Conservation (phyloP, 2,113 vertebrate species). For the Pongo pygmaeus region DNA sequence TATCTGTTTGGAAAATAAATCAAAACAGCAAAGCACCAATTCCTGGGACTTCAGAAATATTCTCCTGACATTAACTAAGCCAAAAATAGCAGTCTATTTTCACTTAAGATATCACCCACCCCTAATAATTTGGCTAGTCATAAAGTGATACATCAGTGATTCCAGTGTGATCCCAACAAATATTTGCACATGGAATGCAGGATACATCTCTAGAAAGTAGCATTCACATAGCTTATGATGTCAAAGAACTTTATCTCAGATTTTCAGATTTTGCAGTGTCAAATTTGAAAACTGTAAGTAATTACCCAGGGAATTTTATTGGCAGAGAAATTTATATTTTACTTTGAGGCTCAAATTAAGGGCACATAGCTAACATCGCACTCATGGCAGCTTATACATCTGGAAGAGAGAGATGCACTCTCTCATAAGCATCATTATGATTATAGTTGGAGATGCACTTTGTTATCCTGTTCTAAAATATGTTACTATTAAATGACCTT, state of each 20-base stretch:
- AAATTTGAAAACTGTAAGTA: not conserved
- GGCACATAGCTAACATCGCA: not conserved
- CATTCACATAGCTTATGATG: not conserved
- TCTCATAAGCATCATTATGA: not conserved
- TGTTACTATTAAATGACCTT: not conserved
- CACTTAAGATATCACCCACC: not conserved
- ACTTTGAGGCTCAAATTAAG: not conserved
- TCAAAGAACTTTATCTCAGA: not conserved
- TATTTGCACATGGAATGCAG: not conserved
- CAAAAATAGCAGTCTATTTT: not conserved
- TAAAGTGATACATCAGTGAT: not conserved
- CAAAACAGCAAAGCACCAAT: not conserved
- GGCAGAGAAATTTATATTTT: not conserved
- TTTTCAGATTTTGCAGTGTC: not conserved
- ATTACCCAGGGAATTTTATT: not conserved
- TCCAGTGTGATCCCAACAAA: not conserved
- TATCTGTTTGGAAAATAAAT: not conserved
- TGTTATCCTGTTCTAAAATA: not conserved
- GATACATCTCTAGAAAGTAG: not conserved
- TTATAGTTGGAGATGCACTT: not conserved
- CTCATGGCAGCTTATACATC: not conserved
- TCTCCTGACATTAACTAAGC: not conserved
- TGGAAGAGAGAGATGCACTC: not conserved
- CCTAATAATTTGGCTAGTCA: not conserved
- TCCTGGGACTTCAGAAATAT: not conserved